A percentile compares a stretch with the other conserved stretches of the same genome.
These are phyloP conservation scores for Psephotus haematonotus DNA, from an alignment of 2,113 vertebrate species.

Conservation along the genomic window DNA sequence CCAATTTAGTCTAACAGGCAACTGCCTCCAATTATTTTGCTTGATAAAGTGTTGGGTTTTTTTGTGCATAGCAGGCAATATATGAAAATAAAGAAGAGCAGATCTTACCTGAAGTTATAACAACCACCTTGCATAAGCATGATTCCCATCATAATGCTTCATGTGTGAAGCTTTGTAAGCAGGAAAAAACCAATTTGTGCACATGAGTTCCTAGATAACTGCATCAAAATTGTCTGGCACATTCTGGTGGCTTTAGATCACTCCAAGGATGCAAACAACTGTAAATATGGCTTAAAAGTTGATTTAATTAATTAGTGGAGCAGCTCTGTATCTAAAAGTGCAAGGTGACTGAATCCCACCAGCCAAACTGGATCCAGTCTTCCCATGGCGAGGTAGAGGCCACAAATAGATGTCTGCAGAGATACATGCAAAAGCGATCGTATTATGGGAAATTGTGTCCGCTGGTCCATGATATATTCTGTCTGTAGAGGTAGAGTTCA, in stretches of 20 bases:
- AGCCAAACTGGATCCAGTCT: neutral
- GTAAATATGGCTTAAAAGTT: neutral
- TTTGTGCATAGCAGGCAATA: neutral
- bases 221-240: neutral
- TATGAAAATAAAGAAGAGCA: neutral
- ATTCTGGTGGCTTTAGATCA: neutral
- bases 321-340: neutral
- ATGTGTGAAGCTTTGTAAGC: neutral
- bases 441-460: neutral
- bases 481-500: neutral
- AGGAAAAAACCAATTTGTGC: neutral
- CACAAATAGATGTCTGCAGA: neutral
- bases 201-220: neutral
- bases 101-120: neutral
- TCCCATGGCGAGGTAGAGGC: neutral
- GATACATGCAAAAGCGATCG: neutral
- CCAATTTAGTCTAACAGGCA: neutral
- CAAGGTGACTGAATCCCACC: neutral
- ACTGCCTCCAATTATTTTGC: conserved; percentile 1
- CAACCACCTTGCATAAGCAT: neutral
- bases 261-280: neutral
- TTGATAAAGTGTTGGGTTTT: neutral
- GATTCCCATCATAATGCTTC: neutral
- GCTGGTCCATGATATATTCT: neutral
- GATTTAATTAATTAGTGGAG: neutral